Evolutionary conservation across 2,888 invertebrate species (phyloP).

Genomic region (Heliothis peltigera): DNA sequence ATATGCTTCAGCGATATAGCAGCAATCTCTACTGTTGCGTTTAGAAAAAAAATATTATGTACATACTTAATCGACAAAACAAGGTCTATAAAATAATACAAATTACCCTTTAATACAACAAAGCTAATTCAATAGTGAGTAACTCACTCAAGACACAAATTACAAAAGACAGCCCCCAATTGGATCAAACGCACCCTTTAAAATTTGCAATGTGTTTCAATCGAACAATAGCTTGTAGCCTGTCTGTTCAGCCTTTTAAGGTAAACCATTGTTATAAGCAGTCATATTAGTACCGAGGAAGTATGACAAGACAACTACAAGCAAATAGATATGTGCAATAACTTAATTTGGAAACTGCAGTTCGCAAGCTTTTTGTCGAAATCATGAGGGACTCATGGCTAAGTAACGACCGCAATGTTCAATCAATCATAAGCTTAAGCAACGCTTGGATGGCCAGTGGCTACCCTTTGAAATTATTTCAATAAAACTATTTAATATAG

Average conservation of each 20-base stretch:
- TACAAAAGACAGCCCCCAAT: not conserved
- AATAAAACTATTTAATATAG: too few relatives aligned
- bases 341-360: conserved; percentile 17
- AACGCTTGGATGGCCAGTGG: too few relatives aligned
- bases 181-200: not conserved
- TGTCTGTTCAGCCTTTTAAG: conserved; percentile 24
- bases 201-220: conserved; percentile 14
- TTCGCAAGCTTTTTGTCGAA: too few relatives aligned
- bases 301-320: not conserved
- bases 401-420: too few relatives aligned
- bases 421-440: too few relatives aligned
- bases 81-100: not conserved
- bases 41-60: too few relatives aligned
- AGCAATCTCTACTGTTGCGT: too few relatives aligned
- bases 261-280: conserved; percentile 29
- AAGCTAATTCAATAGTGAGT: not conserved
- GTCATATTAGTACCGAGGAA: conserved; percentile 25
- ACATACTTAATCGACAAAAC: too few relatives aligned
- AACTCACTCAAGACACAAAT: not conserved
- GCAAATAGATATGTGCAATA: conserved; percentile 9
- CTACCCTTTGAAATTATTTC: too few relatives aligned
- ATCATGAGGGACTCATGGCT: too few relatives aligned
- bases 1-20: too few relatives aligned
- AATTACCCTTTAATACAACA: not conserved
- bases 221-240: conserved; percentile 29